Evolutionary conservation across 2,113 vertebrate genomes (phyloP).

Genomic region (Burhinus bistriatus): DNA sequence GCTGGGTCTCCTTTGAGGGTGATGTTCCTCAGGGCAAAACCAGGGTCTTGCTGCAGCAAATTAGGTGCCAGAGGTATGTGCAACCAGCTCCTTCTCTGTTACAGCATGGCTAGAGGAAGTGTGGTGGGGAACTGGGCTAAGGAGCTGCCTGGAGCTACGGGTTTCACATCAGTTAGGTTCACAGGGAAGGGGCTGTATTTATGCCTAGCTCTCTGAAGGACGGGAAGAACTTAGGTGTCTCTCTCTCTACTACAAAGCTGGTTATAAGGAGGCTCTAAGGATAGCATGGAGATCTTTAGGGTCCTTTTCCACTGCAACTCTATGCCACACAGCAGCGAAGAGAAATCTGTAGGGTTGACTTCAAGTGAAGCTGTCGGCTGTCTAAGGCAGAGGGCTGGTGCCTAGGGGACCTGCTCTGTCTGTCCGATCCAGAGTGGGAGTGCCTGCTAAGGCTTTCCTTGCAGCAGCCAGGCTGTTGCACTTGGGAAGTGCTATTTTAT

Average conservation of each 20-base stretch:
- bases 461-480: background rate
- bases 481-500: background rate
- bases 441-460: background rate
- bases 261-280: background rate
- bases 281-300: background rate
- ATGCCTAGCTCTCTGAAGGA: background rate
- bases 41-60: background rate
- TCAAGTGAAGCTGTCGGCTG: background rate
- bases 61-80: background rate
- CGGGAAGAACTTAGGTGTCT: background rate
- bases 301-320: background rate
- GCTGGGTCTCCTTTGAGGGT: background rate
- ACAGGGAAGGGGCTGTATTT: background rate
- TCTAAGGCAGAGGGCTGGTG: background rate
- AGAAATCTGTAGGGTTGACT: background rate
- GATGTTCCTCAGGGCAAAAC: background rate
- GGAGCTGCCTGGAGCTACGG: background rate
- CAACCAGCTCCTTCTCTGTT: background rate
- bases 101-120: background rate
- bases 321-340: background rate
- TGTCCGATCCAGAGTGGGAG: background rate
- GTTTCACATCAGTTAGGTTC: background rate
- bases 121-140: background rate
- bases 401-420: background rate
- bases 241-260: background rate